These are phyloP conservation scores for Allygus modestus DNA, from an alignment of 2,888 invertebrate genomes.

Conservation along the genomic window DNA sequence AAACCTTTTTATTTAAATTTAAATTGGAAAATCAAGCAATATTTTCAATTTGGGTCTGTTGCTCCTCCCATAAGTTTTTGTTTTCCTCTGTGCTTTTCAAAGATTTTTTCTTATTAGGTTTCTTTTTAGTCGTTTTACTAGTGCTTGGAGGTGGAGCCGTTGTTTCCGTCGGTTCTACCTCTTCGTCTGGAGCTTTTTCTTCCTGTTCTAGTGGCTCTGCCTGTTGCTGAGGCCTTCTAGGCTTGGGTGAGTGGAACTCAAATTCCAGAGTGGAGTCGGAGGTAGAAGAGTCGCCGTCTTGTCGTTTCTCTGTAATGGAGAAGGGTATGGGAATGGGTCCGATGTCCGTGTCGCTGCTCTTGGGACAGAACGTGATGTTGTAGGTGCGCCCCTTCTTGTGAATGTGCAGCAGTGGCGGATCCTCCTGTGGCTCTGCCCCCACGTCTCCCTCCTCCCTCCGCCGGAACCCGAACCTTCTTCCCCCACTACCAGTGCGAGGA, in stretches of 20 bases:
- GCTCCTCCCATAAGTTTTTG: constrained; percentile 33
- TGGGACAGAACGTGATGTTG: constrained; percentile 54
- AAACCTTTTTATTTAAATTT: no score
- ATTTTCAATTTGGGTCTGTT: constrained; percentile 41
- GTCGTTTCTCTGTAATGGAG: constrained; percentile 26
- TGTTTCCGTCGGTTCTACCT: not conserved
- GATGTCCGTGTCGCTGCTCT: constrained; percentile 26
- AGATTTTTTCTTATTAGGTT: not conserved
- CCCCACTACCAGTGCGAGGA: not conserved
- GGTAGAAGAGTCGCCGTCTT: constrained; percentile 4
- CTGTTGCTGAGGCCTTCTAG: not conserved
- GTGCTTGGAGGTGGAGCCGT: not conserved
- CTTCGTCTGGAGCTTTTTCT: not conserved
- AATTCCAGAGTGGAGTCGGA: constrained; percentile 43
- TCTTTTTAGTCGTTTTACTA: constrained; percentile 3
- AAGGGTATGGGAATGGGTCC: constrained; percentile 45
- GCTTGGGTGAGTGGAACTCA: constrained; percentile 43
- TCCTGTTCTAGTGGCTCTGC: not conserved
- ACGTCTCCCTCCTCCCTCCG: not conserved
- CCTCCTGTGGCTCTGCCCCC: constrained; percentile 9
- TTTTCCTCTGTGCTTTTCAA: constrained; percentile 27
- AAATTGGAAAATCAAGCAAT: constrained; percentile 10
- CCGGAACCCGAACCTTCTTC: not conserved
- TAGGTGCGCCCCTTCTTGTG: constrained; percentile 48
- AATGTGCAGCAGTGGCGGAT: constrained; percentile 33